Evolutionary conservation across 2,797 vertebrate species (phyloP).

Genomic region (Siniperca obscura): DNA sequence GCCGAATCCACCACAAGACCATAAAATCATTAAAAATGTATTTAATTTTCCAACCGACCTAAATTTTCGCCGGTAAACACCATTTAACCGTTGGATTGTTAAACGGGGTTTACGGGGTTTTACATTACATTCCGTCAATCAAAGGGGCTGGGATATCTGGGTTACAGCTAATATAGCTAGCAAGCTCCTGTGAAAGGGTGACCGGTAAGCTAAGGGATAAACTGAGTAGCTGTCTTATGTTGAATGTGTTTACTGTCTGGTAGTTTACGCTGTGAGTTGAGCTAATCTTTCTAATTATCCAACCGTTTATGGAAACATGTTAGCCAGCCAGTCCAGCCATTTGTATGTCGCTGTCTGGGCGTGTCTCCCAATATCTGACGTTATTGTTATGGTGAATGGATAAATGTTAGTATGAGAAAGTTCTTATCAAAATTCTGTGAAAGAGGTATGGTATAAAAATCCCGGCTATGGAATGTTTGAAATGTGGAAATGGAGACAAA

Average conservation of each 20-base stretch:
- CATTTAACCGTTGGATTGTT: neutral
- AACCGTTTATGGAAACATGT: neutral
- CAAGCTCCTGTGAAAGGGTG: neutral
- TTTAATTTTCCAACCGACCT: accelerated
- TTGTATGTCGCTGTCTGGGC: slow-evolving; percentile 36
- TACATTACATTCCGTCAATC: neutral
- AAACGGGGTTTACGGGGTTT: neutral
- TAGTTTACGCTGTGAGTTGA: neutral
- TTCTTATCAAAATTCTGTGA: neutral
- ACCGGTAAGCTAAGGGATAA: neutral
- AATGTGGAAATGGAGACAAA: neutral
- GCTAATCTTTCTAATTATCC: neutral
- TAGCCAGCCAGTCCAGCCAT: neutral
- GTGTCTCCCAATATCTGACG: slow-evolving; percentile 20
- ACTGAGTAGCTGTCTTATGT: no score
- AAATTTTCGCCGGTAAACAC: neutral
- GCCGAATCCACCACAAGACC: neutral
- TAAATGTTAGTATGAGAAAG: neutral
- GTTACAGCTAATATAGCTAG: slow-evolving; percentile 27
- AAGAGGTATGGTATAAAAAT: neutral
- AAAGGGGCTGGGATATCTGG: neutral
- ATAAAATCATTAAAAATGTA: accelerated
- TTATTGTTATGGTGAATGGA: slow-evolving; percentile 17
- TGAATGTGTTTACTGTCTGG: neutral
- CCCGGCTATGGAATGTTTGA: neutral